Evolutionary conservation across 2,888 invertebrate genomes (phyloP).

Genomic region (Molorchus minor): DNA sequence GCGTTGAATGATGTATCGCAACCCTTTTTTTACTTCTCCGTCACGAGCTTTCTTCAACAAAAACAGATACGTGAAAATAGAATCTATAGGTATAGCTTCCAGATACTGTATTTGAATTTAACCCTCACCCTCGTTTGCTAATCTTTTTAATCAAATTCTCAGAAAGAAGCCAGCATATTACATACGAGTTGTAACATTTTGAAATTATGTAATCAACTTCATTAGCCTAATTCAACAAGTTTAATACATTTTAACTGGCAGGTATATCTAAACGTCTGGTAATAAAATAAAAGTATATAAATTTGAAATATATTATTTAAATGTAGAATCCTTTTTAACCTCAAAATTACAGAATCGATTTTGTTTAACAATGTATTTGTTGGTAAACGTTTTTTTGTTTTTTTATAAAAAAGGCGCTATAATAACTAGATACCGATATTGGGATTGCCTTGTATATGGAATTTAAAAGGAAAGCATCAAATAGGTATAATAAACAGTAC

Average conservation of each 20-base stretch:
- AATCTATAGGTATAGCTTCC: constrained; percentile 10
- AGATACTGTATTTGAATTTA: constrained; percentile 8
- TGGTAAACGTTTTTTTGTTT: too few species aligned
- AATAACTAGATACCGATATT: too few species aligned
- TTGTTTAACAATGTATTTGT: too few species aligned
- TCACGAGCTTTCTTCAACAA: background rate
- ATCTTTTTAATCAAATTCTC: background rate
- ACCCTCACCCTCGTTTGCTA: background rate
- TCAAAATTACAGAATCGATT: too few species aligned
- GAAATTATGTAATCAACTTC: background rate
- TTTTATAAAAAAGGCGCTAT: too few species aligned
- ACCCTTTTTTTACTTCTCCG: background rate
- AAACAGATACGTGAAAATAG: background rate
- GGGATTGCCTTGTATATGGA: too few species aligned
- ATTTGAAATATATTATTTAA: too few species aligned
- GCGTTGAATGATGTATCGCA: background rate
- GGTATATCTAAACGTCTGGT: too few species aligned
- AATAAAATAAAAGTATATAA: too few species aligned
- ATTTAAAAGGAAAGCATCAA: background rate
- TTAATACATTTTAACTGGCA: too few species aligned
- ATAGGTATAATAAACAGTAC: background rate
- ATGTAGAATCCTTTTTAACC: too few species aligned
- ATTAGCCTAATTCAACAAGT: too few species aligned
- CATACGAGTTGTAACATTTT: background rate
- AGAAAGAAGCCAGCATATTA: background rate